Base-by-base conservation (phyloP, 2,113 vertebrate genomes). In the Phaethornis superciliosus region DNA sequence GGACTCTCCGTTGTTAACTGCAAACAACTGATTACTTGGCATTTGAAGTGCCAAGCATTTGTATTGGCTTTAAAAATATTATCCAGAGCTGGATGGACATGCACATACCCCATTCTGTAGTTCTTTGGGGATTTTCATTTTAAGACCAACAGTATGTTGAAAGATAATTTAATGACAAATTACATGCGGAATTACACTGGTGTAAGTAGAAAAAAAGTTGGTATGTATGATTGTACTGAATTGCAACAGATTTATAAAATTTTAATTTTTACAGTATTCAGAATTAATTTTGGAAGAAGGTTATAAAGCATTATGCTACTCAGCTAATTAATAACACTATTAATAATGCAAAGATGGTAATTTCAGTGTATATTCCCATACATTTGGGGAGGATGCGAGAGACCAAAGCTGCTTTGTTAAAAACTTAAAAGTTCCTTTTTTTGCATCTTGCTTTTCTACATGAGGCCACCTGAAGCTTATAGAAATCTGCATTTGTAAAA, bases 401-500 rank as follows among this genome's bases (percentile, higher is more conserved):
- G 59, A 85, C 47, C 64, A 92, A 93, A 94, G 51, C 52, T 55
- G 33, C 68, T 94, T 92, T 95, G 63, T 83, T 87, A 81, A 80
- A 85, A 65, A 65, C 35, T 94, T 87, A 40, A 90, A 80, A 65
- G 60, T 30, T 33, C 52, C 62, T 52, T 52, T 52, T 52, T 90
- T 62, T 6, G 40, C 27, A 24, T 62, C 87, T 88, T 49, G 9
- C 60, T 59, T 62, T 85, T 79, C 76, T 80, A 27, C n/a, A 33
- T 88, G 81, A 79, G 42, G 76, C 52, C 70, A 92, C 51, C 44
- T 44, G 78, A 44, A 95, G 44, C 77, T 85, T 75, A 81, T 87
- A 92, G 77, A 85, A 91, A 85, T 55, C 35, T 65, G 60, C 81
- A 95, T 88, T 28, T 92, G 86, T 93, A 94, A 67, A 80, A 49